Percentiles rank a stretch among this genome's conserved stretches.
These are phyloP conservation scores for Drosophila lutescens DNA, from an alignment of 2,888 invertebrate species.

Conservation along the genomic window DNA sequence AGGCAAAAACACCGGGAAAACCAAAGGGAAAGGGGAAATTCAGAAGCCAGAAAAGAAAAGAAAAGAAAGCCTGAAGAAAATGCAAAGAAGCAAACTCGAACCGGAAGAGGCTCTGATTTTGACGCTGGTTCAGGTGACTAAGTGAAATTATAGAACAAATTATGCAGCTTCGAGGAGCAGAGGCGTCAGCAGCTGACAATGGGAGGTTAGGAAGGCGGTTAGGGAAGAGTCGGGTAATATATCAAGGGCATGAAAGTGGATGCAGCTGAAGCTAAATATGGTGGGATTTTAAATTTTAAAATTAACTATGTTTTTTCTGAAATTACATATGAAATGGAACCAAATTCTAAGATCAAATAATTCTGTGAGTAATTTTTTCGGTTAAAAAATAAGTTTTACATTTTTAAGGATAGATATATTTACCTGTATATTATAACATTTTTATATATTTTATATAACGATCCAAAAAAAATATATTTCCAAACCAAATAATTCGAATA, in stretches of 20 bases:
- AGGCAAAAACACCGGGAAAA: constrained; percentile 34
- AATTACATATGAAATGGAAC: too few relatives aligned
- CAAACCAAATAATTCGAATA: too few relatives aligned
- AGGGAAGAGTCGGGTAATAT: background rate
- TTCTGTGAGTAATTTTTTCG: too few relatives aligned
- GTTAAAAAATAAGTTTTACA: too few relatives aligned
- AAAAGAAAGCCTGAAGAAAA: background rate
- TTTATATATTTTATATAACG: too few relatives aligned
- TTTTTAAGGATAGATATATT: too few relatives aligned
- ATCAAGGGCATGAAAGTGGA: background rate
- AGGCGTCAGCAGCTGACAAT: background rate
- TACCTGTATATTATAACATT: too few relatives aligned
- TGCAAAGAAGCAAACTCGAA: constrained; percentile 27
- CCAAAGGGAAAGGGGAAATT: background rate
- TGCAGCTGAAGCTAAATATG: too few relatives aligned
- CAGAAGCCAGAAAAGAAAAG: background rate
- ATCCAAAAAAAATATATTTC: too few relatives aligned
- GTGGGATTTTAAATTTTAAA: too few relatives aligned
- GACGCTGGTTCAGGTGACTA: constrained; percentile 25
- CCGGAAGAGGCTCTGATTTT: constrained; percentile 38
- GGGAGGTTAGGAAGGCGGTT: background rate
- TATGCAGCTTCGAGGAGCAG: constrained; percentile 18
- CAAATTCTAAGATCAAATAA: too few relatives aligned
- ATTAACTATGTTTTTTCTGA: too few relatives aligned
- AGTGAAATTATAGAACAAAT: constrained; percentile 44